A percentile compares a stretch with the other conserved stretches of the same genome.
Evolutionary conservation across 2,888 invertebrate genomes (phyloP).

Genomic region (Pyrochroa serraticornis): DNA sequence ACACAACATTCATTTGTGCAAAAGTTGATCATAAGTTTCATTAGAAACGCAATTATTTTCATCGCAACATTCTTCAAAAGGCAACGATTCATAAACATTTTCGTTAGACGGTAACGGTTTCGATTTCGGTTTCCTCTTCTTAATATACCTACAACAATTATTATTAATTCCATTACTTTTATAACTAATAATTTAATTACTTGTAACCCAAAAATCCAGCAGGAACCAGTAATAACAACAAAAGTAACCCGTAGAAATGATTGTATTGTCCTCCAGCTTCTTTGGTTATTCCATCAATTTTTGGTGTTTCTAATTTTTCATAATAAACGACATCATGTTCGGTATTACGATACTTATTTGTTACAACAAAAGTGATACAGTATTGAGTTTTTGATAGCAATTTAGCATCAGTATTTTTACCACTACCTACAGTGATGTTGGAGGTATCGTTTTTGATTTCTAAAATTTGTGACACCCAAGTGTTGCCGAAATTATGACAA

Average conservation of each 20-base stretch:
- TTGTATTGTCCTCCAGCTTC: slow-evolving; percentile 27
- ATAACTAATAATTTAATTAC: slow-evolving; percentile 26
- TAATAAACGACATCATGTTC: slow-evolving; percentile 51
- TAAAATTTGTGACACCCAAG: slow-evolving; percentile 49
- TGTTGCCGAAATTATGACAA: slow-evolving; percentile 49
- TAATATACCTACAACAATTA: slow-evolving; percentile 37
- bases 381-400: slow-evolving; percentile 47
- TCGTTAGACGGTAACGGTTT: slow-evolving; percentile 33
- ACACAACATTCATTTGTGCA: slow-evolving; percentile 40
- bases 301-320: slow-evolving; percentile 40
- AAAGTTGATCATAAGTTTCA: slow-evolving; percentile 48
- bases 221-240: slow-evolving; percentile 43
- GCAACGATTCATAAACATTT: slow-evolving; percentile 51
- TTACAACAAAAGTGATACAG: slow-evolving; percentile 51
- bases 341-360: slow-evolving; percentile 44
- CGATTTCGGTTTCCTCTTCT: slow-evolving; percentile 33
- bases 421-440: slow-evolving; percentile 41
- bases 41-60: slow-evolving; percentile 44
- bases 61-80: slow-evolving; percentile 48
- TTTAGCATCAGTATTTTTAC: slow-evolving; percentile 35
- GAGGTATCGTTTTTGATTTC: slow-evolving; percentile 42
- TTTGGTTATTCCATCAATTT: slow-evolving; percentile 15
- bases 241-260: slow-evolving; percentile 40
- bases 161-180: slow-evolving; percentile 5
- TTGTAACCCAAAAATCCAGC: slow-evolving; percentile 41